Evolutionary conservation across 2,113 vertebrate species (phyloP), one percentile per base, ranked within the genome.

Genomic region (Tursiops truncatus): DNA sequence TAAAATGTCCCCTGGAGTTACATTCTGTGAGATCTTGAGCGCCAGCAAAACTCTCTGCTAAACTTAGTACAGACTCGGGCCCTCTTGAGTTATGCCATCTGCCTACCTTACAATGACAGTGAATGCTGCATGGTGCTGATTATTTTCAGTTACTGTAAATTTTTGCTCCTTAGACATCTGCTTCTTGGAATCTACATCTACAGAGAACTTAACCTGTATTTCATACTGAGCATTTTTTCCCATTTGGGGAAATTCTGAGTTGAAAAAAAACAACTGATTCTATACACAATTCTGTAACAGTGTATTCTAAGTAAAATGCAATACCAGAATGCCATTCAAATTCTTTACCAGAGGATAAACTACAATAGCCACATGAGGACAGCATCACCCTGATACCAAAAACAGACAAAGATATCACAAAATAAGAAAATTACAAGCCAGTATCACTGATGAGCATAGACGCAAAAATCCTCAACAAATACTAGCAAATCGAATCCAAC

Each of bases 271-370:
- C 10, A 23, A 47, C 62, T 62, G 95, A 88, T 88, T 41, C n/a
- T 25, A 41, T 4, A 60, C 8, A 25, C 31, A 58, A 58, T 73
- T 95, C 65, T 81, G 11, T 73, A 94, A 70, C 36, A 60, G 17
- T 25, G 36, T 73, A 81, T 83, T 97, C 50, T 92, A 93, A 63
- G 82, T 95, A 97, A 97, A 96, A 96, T 94, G 13, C 47, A 93
- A 31, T 93, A 53, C 74, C 97, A 93, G 84, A 94, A 95, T 50
- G 38, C 17, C 74, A 77, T 91, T 97, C 71, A 84, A 76, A 92
- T 94, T 96, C 65, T 94, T 98, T 91, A 91, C 36, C 68, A 58
- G 53, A 88, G 81, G 74, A 95, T 94, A 90, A 95, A 67, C 81
- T 96, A 41, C 84, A 95, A 85, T 44, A 89, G 83, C n/a, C 94